Percentiles rank a stretch among this genome's conserved stretches.
Conservation (phyloP, 2,113 vertebrate species). For the Collichthys lucidus region DNA sequence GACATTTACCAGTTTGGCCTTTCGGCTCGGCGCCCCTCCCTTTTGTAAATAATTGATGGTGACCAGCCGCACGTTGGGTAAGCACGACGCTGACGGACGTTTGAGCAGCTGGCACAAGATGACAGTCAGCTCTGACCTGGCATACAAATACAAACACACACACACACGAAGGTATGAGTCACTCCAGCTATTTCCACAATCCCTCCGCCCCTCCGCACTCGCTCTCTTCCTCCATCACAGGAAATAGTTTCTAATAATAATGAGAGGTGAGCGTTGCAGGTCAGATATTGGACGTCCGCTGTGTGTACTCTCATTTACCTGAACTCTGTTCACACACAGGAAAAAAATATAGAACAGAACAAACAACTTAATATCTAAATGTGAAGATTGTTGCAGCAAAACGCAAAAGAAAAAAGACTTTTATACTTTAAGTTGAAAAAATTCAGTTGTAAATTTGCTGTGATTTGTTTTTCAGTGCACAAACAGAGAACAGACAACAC, state of each 20-base stretch:
- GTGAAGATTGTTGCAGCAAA: too few relatives aligned
- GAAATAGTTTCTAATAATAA: slow-evolving; percentile 76
- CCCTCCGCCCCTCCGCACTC: neutral
- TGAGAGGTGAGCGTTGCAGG: slow-evolving; percentile 50
- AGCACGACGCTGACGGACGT: slow-evolving; percentile 41
- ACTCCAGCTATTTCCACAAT: slow-evolving; percentile 53
- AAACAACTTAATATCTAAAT: neutral
- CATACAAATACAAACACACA: slow-evolving; percentile 36
- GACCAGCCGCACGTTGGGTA: slow-evolving; percentile 55
- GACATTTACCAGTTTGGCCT: slow-evolving; percentile 80
- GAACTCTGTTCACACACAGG: neutral
- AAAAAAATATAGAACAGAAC: neutral
- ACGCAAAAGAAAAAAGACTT: too few relatives aligned
- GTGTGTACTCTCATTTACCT: slow-evolving; percentile 12
- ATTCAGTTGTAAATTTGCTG: neutral
- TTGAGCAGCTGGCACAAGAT: slow-evolving; percentile 63
- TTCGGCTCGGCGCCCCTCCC: slow-evolving; percentile 59
- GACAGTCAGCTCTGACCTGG: slow-evolving; percentile 41
- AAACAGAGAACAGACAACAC: too few relatives aligned
- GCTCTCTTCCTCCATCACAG: slow-evolving; percentile 47
- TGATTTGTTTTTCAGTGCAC: neutral
- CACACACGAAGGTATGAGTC: slow-evolving; percentile 65
- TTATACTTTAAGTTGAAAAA: neutral
- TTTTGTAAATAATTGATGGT: slow-evolving; percentile 79
- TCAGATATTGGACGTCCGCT: slow-evolving; percentile 45